phyloP scores from a whole-genome alignment of 2,797 vertebrate genomes.

The Garrulus glandarius region DNA sequence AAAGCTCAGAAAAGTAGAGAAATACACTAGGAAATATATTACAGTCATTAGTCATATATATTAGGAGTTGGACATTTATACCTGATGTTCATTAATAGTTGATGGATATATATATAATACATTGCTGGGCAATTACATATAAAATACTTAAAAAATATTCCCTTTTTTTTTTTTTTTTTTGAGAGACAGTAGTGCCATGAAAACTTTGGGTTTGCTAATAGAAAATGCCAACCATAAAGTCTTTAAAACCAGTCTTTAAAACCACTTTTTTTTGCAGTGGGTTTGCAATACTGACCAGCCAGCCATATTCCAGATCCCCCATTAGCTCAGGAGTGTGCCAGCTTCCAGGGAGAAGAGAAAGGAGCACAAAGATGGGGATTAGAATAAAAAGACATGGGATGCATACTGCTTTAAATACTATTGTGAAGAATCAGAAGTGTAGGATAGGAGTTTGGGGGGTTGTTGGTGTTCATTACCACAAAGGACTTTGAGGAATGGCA shows the following conservation, averaged over 20 bases:
- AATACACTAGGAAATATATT: constrained; percentile 1
- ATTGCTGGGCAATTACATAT: neutral
- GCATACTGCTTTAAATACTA: neutral
- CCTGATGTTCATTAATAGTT: constrained; percentile 49
- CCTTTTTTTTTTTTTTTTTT: neutral
- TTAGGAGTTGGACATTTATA: constrained; percentile 18
- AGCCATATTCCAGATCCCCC: neutral
- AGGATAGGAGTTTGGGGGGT: neutral
- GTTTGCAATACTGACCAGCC: neutral
- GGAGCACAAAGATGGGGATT: neutral
- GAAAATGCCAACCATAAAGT: neutral
- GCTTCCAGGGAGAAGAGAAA: neutral
- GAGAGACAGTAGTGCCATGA: neutral
- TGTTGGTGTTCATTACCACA: neutral
- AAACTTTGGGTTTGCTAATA: neutral
- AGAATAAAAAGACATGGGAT: neutral
- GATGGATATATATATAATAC: constrained; percentile 1
- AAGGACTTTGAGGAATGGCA: neutral
- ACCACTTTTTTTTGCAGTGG: neutral
- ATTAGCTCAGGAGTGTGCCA: neutral
- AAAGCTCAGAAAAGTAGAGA: neutral
- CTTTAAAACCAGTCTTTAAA: neutral
- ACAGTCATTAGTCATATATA: constrained; percentile 11
- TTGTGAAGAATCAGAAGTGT: neutral
- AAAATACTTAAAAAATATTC: neutral